These are phyloP conservation scores for Habropoda laboriosa DNA, from an alignment of 1,140 invertebrate genomes.

Conservation along the genomic window DNA sequence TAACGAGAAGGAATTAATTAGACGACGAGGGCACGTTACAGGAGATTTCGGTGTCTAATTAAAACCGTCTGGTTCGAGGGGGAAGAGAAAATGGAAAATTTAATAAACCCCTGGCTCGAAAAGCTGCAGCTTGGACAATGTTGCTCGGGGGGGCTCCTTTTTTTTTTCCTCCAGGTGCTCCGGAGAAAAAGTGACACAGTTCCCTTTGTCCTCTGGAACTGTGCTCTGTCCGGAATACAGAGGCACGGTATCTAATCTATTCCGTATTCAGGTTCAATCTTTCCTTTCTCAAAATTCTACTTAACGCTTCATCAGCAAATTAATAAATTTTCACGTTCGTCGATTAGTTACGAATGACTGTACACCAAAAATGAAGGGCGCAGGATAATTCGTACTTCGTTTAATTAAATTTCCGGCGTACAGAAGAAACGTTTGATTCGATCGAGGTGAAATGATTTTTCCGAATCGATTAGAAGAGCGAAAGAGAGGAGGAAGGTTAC, in stretches of 20 bases:
- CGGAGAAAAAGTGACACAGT: slow-evolving; percentile 14
- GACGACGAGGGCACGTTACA: neutral
- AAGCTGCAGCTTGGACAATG: neutral
- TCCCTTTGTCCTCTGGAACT: neutral
- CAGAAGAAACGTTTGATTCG: too few relatives aligned
- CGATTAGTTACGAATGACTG: too few relatives aligned
- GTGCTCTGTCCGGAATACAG: neutral
- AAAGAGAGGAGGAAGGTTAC: too few relatives aligned
- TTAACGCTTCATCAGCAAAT: too few relatives aligned
- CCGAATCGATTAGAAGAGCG: neutral
- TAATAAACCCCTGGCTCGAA: neutral
- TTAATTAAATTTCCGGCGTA: too few relatives aligned
- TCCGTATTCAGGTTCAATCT: neutral
- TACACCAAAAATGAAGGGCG: too few relatives aligned
- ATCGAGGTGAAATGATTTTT: too few relatives aligned
- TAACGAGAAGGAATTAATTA: neutral
- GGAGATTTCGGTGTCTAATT: neutral
- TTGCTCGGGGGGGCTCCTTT: neutral
- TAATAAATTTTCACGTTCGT: too few relatives aligned
- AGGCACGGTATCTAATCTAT: neutral
- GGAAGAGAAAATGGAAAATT: neutral
- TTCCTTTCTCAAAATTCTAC: too few relatives aligned
- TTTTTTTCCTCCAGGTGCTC: neutral
- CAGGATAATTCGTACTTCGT: too few relatives aligned
- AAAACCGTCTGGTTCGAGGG: neutral